Conservation (phyloP, 2,113 vertebrate genomes). For the Nibea albiflora region DNA sequence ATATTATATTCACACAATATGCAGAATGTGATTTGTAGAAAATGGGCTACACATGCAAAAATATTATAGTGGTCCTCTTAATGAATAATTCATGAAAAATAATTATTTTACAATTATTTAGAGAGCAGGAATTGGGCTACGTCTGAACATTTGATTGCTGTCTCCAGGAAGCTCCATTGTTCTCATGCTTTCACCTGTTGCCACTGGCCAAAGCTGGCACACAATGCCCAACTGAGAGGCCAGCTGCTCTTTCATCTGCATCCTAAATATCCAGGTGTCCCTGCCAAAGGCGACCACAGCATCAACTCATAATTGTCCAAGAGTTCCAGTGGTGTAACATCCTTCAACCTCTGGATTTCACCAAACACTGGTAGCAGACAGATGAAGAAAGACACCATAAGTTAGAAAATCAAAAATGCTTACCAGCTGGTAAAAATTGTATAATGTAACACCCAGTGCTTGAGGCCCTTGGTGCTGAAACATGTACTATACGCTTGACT, state of each 20-base stretch:
- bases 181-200: conserved; percentile 16
- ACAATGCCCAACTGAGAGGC: not conserved
- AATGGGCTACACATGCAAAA: not conserved
- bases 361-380: not conserved
- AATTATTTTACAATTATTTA: not conserved
- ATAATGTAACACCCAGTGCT: not conserved
- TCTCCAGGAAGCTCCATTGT: conserved; percentile 19
- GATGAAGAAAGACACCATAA: not conserved
- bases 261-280: conserved; percentile 17
- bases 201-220: conserved; percentile 18
- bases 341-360: not conserved
- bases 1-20: not conserved
- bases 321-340: conserved; percentile 1
- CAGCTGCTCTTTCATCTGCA: conserved; percentile 11
- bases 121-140: not conserved
- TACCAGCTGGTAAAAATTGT: conserved; percentile 36
- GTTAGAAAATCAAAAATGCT: conserved; percentile 3
- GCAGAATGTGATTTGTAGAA: not conserved
- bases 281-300: conserved; percentile 15
- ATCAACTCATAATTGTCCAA: conserved; percentile 1
- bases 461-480: conserved; percentile 32
- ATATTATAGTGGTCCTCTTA: not conserved
- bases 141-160: conserved; percentile 8
- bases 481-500: conserved; percentile 52
- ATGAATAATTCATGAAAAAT: not conserved